phyloP scores from a whole-genome alignment of 2,113 vertebrate species.

The Upupa epops region DNA sequence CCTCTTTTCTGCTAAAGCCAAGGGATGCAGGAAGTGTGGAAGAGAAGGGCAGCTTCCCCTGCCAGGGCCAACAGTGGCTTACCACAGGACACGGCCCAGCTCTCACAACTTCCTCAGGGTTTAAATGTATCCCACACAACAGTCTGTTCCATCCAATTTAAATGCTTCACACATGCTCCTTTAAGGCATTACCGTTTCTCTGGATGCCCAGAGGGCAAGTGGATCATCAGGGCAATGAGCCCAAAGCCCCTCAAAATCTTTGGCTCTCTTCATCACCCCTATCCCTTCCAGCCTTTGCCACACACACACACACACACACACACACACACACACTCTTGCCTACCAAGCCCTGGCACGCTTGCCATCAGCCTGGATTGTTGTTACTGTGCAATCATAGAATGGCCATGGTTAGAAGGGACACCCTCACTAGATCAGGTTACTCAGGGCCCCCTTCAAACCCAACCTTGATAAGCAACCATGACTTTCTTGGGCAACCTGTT shows the following conservation, averaged over 20 bases:
- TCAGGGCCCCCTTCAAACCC: no score
- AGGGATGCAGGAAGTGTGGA: not conserved
- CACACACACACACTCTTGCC: not conserved
- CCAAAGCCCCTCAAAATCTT: not conserved
- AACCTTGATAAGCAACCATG: no score
- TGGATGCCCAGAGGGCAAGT: not conserved
- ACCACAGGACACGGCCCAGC: rapidly evolving
- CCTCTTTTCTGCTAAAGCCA: not conserved
- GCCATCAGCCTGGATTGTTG: not conserved
- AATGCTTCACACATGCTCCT: rapidly evolving
- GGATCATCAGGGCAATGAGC: not conserved
- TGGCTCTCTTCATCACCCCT: rapidly evolving
- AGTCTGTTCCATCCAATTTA: not conserved
- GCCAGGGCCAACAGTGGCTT: not conserved
- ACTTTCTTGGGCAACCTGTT: no score
- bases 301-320: no score
- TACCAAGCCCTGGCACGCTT: rapidly evolving
- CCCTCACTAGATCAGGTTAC: no score
- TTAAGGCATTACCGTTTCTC: not conserved
- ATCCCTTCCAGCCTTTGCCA: not conserved
- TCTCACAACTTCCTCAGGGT: not conserved
- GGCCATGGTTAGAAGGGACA: no score
- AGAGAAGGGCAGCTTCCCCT: not conserved
- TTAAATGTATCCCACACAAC: not conserved
- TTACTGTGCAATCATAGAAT: no score